A percentile compares a stretch with the other conserved stretches of the same genome.
phyloP scores from a whole-genome alignment of 2,888 invertebrate species.

The Chalcis sispes region DNA sequence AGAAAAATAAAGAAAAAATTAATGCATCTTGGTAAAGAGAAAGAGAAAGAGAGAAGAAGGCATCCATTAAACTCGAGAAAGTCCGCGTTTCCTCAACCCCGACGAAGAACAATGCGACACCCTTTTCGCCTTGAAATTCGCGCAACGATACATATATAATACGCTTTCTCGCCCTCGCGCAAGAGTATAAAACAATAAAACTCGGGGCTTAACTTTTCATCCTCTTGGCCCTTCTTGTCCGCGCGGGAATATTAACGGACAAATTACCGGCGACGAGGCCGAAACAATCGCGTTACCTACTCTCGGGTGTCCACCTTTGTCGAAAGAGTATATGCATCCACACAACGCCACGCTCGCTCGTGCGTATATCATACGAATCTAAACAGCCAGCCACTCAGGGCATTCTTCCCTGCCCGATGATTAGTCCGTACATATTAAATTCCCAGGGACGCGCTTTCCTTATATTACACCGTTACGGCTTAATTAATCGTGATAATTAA shows the following conservation, averaged over 20 bases:
- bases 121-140: conserved; percentile 35
- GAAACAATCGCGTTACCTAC: conserved; percentile 13
- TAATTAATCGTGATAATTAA: conserved; percentile 74
- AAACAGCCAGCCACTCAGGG: not conserved
- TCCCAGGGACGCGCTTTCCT: conserved; percentile 55
- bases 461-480: conserved; percentile 67
- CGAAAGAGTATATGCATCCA: not conserved
- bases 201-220: too few relatives aligned
- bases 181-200: conserved; percentile 39
- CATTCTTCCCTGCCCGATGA: conserved; percentile 36
- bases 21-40: too few relatives aligned
- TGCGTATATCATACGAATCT: not conserved
- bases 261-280: conserved; percentile 18
- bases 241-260: conserved; percentile 8
- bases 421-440: conserved; percentile 59
- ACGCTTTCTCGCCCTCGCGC: conserved; percentile 16
- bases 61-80: conserved; percentile 25
- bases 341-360: not conserved
- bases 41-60: not conserved
- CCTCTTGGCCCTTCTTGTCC: too few relatives aligned
- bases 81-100: not conserved
- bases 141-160: too few relatives aligned
- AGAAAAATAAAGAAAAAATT: conserved; percentile 16
- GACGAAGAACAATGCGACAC: not conserved
- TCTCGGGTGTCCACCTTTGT: not conserved